Conservation (phyloP, 2,797 vertebrate genomes). For the Columba guinea region DNA sequence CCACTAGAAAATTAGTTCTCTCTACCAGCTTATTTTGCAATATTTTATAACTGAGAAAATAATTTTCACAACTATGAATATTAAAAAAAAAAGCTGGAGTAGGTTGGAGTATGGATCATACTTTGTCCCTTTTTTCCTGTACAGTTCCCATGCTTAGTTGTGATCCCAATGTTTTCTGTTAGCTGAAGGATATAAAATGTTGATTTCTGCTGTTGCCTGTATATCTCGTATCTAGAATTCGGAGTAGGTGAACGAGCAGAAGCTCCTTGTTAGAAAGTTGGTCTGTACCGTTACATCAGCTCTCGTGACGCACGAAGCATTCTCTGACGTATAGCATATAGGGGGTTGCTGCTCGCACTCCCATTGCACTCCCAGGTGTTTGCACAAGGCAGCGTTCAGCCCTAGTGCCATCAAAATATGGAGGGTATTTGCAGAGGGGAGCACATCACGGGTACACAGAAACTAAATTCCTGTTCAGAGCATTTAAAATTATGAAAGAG, state of each 20-base stretch:
- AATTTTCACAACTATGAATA: neutral
- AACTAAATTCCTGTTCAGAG: neutral
- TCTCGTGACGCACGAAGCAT: neutral
- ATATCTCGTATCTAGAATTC: neutral
- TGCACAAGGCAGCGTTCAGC: neutral
- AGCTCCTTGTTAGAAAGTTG: neutral
- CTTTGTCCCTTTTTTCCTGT: neutral
- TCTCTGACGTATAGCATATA: neutral
- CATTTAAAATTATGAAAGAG: neutral
- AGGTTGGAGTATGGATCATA: neutral
- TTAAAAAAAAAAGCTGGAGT: neutral
- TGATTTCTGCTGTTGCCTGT: neutral
- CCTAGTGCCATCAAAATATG: neutral
- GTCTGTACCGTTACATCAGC: neutral
- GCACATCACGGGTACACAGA: neutral
- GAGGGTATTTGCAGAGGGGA: neutral
- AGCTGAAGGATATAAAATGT: neutral
- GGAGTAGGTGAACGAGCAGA: neutral
- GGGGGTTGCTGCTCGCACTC: neutral
- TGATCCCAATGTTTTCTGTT: neutral
- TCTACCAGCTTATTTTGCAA: neutral
- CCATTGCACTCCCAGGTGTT: rapidly evolving
- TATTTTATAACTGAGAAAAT: neutral
- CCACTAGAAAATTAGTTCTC: neutral
- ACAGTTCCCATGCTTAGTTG: neutral